phyloP scores from a whole-genome alignment of 2,888 invertebrate species.

The Hyposoter didymator region DNA sequence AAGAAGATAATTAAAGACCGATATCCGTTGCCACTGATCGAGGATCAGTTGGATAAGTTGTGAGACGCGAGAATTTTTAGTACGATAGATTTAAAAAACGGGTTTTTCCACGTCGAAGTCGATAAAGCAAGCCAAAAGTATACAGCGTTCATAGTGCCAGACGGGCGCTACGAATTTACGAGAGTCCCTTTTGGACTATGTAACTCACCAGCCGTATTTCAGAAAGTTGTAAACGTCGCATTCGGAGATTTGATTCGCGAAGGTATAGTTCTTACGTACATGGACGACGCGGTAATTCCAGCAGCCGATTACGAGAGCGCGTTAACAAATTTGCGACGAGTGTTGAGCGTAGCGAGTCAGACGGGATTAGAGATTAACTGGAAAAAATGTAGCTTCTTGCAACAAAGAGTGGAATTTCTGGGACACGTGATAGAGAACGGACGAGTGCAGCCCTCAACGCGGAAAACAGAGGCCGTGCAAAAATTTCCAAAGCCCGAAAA shows the following conservation, averaged over 20 bases:
- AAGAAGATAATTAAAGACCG: constrained; percentile 12
- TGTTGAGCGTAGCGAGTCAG: too few relatives aligned
- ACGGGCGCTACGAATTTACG: neutral
- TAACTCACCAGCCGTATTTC: neutral
- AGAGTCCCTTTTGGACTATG: neutral
- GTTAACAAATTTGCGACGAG: neutral
- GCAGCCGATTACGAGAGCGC: neutral
- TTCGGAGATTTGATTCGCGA: neutral
- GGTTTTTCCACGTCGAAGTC: neutral
- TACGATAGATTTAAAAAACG: neutral
- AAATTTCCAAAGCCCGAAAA: neutral
- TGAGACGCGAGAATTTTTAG: neutral
- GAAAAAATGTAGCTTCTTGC: neutral
- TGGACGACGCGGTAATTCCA: neutral
- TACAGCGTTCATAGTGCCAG: constrained; percentile 4
- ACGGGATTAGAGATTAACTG: neutral
- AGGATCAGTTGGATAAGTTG: neutral
- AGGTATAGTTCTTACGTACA: neutral
- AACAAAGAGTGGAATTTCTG: neutral
- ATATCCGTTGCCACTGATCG: neutral
- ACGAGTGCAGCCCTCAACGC: neutral
- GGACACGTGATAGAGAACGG: neutral
- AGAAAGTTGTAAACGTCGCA: neutral
- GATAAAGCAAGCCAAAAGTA: neutral
- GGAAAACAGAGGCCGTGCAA: neutral